Evolutionary conservation across 2,113 vertebrate genomes (phyloP), one percentile per base, ranked within the genome.

Genomic region (Laterallus jamaicensis): DNA sequence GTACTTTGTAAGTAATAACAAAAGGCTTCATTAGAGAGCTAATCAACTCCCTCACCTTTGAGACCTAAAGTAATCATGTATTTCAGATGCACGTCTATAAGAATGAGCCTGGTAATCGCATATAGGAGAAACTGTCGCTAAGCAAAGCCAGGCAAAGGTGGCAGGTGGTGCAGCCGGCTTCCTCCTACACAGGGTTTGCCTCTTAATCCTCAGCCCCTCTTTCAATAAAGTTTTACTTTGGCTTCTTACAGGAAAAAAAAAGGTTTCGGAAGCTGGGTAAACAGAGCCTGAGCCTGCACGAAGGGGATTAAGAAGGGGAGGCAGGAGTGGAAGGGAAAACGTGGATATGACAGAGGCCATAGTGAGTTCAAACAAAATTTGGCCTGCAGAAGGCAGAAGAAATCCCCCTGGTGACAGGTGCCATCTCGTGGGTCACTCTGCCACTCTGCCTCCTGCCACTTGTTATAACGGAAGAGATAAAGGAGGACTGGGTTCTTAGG

Each of bases 401-500:
- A 99, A 98, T 98, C 97, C 98, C 98, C 98, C 98, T 98, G 97
- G 98, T 99, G 99, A 99, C 99, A 99, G 99, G 98, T 99, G 99
- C 99, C 99, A 99, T 99, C 99, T 99, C 99, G 98, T 98, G 98
- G 99, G 99, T 99, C 99, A 99, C 98, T 98, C 98, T 99, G 98
- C 99, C 98, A 98, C 98, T 98, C 98, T 99, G 99, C 98, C 98
- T 99, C 98, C 99, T 99, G 99, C 98, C 99, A 99, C 98, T 99
- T 98, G 98, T 98, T 98, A 98, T 99, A 99, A 98, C 97, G 95
- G 98, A 98, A 96, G 96, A 98, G 97, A 98, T 98, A 97, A 98
- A 98, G 95, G 96, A 97, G 96, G 97, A 75, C 95, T 69, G 54
- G 89, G 93, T 93, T 97, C 95, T 97, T 39, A 70, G 92, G 97